Evolutionary conservation across 2,797 vertebrate species (phyloP).

Genomic region (Darevskia mixta): DNA sequence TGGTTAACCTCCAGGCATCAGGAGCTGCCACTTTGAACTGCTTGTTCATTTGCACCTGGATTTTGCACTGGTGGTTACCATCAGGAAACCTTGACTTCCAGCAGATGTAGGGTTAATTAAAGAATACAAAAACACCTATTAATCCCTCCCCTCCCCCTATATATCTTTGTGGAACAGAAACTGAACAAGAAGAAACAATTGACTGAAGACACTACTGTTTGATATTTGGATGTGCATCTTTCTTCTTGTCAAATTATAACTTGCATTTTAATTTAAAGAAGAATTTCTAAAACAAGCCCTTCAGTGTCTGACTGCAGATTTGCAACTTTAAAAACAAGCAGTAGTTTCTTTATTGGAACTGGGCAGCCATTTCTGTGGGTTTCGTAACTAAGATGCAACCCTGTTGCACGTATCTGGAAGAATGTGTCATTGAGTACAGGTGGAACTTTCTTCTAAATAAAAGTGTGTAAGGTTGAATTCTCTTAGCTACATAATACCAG

Average conservation of each 20-base stretch:
- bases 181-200: constrained; percentile 29
- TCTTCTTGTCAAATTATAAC: constrained; percentile 17
- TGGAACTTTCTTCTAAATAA: not conserved
- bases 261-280: constrained; percentile 30
- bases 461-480: not conserved
- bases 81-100: constrained; percentile 66
- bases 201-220: constrained; percentile 35
- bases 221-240: not conserved
- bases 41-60: constrained; percentile 67
- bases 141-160: not conserved
- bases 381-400: not conserved
- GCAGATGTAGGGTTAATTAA: constrained; percentile 64
- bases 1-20: constrained; percentile 67
- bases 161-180: constrained; percentile 36
- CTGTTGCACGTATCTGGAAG: not conserved
- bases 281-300: constrained; percentile 17
- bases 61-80: constrained; percentile 57
- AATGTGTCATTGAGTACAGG: not conserved
- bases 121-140: constrained; percentile 2
- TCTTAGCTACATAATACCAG: not conserved
- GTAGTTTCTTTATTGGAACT: not conserved
- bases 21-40: constrained; percentile 50
- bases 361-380: not conserved
- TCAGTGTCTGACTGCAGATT: too few relatives aligned
- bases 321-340: not conserved